These are phyloP conservation scores for Drosophila leonis DNA, from an alignment of 2,888 invertebrate genomes.

Conservation along the genomic window DNA sequence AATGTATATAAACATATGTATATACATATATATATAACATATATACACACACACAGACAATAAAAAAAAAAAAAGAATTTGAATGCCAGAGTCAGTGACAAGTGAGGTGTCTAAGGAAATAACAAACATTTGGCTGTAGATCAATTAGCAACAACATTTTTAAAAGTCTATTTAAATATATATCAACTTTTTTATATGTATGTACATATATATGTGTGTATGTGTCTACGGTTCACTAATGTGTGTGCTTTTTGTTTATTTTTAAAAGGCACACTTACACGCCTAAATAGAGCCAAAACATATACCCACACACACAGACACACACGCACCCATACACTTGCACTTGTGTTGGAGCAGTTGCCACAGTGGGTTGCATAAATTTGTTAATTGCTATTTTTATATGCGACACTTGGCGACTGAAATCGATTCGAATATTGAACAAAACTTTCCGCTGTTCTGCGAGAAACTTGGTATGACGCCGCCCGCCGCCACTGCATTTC, in stretches of 20 bases:
- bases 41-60: neutral
- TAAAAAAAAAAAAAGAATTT: constrained; percentile 14
- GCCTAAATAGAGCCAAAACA: constrained; percentile 14
- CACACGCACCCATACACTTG: constrained; percentile 21
- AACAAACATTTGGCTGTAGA: constrained; percentile 49
- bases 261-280: constrained; percentile 45
- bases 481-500: constrained; percentile 57
- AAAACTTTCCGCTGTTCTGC: constrained; percentile 76
- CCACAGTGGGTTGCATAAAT: constrained; percentile 70
- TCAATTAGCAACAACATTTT: constrained; percentile 41
- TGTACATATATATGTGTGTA: constrained; percentile 8
- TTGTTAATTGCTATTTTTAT: constrained; percentile 78
- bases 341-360: constrained; percentile 28
- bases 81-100: constrained; percentile 34
- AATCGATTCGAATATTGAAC: constrained; percentile 59
- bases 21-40: neutral
- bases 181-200: neutral
- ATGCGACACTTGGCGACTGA: constrained; percentile 54
- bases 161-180: constrained; percentile 10
- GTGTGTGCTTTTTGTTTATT: constrained; percentile 44
- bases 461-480: constrained; percentile 49
- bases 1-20: neutral
- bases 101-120: constrained; percentile 47
- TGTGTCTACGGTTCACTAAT: constrained; percentile 5
- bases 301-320: constrained; percentile 9